Evolutionary conservation across 1,140 invertebrate species (phyloP).

Genomic region (Antheraea mylitta): DNA sequence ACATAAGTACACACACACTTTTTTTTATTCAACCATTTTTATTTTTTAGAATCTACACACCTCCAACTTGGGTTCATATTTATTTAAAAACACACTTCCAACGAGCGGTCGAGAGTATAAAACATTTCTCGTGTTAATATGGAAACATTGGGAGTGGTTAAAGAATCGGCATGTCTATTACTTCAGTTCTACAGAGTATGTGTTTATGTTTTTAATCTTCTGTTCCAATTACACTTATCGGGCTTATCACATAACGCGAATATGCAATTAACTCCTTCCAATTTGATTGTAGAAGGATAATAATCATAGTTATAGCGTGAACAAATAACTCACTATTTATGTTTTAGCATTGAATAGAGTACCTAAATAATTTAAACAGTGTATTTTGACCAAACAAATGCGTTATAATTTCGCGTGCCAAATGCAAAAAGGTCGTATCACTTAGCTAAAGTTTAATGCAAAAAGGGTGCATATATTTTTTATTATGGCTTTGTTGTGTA

Average conservation of each 20-base stretch:
- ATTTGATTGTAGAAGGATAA: background rate
- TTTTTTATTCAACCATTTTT: conserved; percentile 12
- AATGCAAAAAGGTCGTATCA: no score
- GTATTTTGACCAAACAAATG: no score
- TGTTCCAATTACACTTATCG: background rate
- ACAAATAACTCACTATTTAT: no score
- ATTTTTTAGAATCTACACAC: conserved; percentile 45
- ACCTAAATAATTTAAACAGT: no score
- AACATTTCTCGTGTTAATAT: conserved; percentile 50
- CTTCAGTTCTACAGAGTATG: conserved; percentile 38
- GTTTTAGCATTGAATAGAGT: no score
- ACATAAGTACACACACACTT: no score
- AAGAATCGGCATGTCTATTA: conserved; percentile 41
- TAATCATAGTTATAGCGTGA: background rate
- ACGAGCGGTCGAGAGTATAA: conserved; percentile 22
- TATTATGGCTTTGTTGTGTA: no score
- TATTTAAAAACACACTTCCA: conserved; percentile 33
- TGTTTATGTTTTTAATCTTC: conserved; percentile 12
- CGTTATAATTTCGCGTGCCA: no score
- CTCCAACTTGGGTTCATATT: conserved; percentile 47
- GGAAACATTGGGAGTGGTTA: conserved; percentile 57
- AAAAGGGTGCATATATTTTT: no score
- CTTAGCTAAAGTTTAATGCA: no score
- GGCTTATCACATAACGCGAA: background rate
- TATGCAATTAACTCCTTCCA: background rate